Evolutionary conservation across 1,140 invertebrate species (phyloP), one percentile per base, ranked within the genome.

Genomic region (Theocolax elegans): DNA sequence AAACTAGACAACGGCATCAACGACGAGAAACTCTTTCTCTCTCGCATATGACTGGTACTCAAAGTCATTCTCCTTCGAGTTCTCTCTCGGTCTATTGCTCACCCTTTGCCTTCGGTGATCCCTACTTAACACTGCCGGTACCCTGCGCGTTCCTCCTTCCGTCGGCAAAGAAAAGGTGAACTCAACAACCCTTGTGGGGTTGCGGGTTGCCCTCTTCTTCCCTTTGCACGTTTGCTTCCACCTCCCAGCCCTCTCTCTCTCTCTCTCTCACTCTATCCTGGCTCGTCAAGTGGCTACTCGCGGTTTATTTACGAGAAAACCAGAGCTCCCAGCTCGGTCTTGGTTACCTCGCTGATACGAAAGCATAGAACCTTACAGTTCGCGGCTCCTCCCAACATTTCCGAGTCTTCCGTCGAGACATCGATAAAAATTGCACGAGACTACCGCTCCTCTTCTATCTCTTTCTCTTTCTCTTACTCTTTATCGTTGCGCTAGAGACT

Each of bases 241-340:
- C 23, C 1, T 10, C 9, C 40, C 15, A 6, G 10, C 31, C 31
- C 31, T 6, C 10, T 6, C 4, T 35, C 31, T 23, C 49, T n/a
- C n/a, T n/a, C n/a, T n/a, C n/a, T n/a, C n/a, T n/a, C n/a, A n/a
- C n/a, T n/a, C n/a, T n/a, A n/a, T n/a, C n/a, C n/a, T n/a, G n/a
- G 4, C 4, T 71, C 66, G 67, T 75, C 72, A 72, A 80, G 72
- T 72, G 72, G 74, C 62, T 63, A 72, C 72, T 76, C 75, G 49
- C 49, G 49, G 71, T 76, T 80, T 80, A 78, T 81, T 80, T 78
- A 75, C 76, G 72, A 70, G 73, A 51, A 72, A 77, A 59, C 66
- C 66, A 29, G 53, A 31, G 51, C 27, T 15, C 25, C 21, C 63
- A 73, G 74, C 71, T 70, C 38, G 40, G 46, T 46, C 40, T 48